Evolutionary conservation across 2,797 vertebrate genomes (phyloP).

Genomic region (Muscicapa comitata): DNA sequence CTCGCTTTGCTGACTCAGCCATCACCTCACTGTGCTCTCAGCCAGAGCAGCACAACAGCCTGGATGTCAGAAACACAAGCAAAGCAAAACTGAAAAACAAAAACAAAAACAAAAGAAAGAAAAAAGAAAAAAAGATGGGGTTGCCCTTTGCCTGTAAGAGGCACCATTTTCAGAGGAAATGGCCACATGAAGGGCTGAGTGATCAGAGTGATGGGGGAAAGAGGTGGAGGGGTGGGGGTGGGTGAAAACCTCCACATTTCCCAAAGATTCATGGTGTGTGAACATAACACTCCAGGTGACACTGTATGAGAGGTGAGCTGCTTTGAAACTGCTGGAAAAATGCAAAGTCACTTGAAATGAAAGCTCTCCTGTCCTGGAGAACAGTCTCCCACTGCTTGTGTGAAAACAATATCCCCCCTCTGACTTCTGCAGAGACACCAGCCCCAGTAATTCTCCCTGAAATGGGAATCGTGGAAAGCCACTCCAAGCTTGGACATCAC

Average conservation of each 20-base stretch:
- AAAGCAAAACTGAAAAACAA: background rate
- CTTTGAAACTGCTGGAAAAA: background rate
- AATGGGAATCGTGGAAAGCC: background rate
- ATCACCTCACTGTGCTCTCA: background rate
- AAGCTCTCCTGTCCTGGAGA: background rate
- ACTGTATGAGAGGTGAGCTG: background rate
- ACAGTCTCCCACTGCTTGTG: accelerated
- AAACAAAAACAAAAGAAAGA: background rate
- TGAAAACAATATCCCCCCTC: background rate
- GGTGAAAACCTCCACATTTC: background rate
- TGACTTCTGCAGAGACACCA: background rate
- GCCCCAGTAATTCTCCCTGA: background rate
- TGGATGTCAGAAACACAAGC: background rate
- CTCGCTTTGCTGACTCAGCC: background rate
- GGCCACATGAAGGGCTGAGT: background rate
- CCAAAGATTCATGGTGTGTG: background rate
- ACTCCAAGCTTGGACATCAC: background rate
- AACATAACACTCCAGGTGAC: background rate
- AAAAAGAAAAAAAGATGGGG: accelerated
- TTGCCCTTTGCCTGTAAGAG: background rate
- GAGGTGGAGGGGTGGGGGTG: background rate
- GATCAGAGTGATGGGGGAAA: background rate
- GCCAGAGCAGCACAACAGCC: background rate
- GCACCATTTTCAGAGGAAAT: background rate
- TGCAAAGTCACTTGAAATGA: background rate